phyloP scores from a whole-genome alignment of 2,113 vertebrate genomes.

The Atlantisia rogersi region DNA sequence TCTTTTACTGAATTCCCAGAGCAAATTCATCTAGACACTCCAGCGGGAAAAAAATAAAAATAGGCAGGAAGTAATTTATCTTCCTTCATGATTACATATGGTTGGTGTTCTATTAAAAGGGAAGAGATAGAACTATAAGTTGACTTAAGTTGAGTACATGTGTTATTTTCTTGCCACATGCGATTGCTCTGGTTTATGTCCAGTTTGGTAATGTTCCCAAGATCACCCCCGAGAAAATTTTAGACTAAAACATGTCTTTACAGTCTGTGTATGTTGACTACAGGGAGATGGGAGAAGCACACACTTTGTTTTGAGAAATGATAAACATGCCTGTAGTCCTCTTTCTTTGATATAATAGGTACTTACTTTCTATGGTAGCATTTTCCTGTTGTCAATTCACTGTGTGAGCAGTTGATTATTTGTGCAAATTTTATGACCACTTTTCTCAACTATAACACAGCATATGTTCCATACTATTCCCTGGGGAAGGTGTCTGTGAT shows the following conservation, averaged over 20 bases:
- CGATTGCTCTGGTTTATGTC: constrained; percentile 7
- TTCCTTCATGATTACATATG: background rate
- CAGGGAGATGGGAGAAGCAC: background rate
- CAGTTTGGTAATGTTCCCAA: background rate
- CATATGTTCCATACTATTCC: background rate
- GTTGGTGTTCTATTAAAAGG: background rate
- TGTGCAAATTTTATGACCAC: background rate
- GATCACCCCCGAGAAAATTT: background rate
- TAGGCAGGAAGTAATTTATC: background rate
- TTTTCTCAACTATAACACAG: background rate
- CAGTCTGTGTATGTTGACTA: background rate
- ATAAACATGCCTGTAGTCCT: background rate
- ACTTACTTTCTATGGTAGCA: background rate
- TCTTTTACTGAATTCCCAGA: background rate
- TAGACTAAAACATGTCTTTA: background rate
- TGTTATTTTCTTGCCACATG: constrained; percentile 10
- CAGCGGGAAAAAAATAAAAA: background rate
- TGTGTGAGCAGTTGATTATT: background rate
- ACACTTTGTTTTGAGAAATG: background rate
- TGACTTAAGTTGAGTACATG: constrained; percentile 8
- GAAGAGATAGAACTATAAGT: background rate
- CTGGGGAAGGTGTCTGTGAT: background rate
- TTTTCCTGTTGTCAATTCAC: background rate
- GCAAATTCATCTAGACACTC: background rate
- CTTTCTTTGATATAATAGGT: background rate